Percentiles rank a stretch among this genome's conserved stretches.
These are phyloP conservation scores for Lasiurus cinereus DNA, from an alignment of 2,113 vertebrate genomes.

Conservation along the genomic window DNA sequence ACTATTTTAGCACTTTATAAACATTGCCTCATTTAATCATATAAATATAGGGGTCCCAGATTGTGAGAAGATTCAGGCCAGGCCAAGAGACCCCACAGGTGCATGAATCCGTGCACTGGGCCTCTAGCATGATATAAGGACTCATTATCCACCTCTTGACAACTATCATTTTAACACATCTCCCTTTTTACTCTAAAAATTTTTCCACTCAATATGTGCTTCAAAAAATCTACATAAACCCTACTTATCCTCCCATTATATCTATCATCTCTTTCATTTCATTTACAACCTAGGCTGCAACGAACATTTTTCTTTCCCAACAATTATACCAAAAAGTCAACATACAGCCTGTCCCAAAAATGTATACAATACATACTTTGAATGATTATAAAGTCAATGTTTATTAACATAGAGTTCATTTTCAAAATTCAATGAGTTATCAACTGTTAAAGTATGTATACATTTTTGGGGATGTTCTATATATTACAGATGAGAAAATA, in stretches of 20 bases:
- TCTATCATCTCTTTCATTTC: neutral
- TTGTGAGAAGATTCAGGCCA: no score
- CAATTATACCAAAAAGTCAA: neutral
- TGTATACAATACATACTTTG: no score
- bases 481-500: neutral
- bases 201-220: neutral
- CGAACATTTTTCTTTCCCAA: neutral
- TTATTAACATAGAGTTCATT: no score
- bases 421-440: no score
- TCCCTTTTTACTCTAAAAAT: neutral
- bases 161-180: constrained; percentile 15
- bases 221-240: neutral
- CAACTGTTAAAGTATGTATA: no score
- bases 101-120: no score
- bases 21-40: neutral
- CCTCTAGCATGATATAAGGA: neutral
- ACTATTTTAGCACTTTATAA: neutral
- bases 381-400: no score
- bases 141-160: neutral
- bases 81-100: no score
- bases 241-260: neutral
- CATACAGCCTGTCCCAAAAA: neutral
- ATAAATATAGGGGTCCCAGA: no score
- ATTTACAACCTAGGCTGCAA: neutral
- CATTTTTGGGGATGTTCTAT: neutral